phyloP scores from a whole-genome alignment of 2,797 vertebrate species.

The Buceros bicornis region DNA sequence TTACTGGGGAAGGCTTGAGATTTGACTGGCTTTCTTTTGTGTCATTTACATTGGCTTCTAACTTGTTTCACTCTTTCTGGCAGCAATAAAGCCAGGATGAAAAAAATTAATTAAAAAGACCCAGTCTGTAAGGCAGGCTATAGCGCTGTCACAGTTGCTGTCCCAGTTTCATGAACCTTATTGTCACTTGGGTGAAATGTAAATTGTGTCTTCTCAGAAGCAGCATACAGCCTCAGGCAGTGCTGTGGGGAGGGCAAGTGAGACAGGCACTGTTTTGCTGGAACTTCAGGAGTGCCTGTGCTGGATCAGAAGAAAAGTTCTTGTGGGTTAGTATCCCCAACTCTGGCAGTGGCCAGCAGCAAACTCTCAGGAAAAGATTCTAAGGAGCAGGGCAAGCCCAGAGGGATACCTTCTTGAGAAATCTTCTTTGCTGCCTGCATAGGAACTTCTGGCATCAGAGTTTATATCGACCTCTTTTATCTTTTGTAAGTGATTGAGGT shows the following conservation, averaged over 20 bases:
- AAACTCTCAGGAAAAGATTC: neutral
- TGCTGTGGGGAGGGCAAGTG: neutral
- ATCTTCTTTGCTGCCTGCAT: neutral
- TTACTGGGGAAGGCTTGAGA: neutral
- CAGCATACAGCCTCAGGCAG: neutral
- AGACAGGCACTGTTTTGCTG: neutral
- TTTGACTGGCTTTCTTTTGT: neutral
- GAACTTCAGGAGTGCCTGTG: rapidly evolving
- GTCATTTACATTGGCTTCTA: neutral
- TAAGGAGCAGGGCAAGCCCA: neutral
- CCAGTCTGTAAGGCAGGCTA: neutral
- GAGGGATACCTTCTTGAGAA: neutral
- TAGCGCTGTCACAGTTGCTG: neutral
- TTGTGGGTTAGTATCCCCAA: neutral
- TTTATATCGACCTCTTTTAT: neutral
- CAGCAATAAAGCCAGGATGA: neutral
- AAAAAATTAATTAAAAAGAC: neutral
- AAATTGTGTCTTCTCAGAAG: neutral
- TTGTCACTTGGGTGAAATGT: neutral
- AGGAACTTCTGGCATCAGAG: neutral
- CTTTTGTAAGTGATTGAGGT: neutral
- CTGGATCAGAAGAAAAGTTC: neutral
- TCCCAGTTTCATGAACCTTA: neutral
- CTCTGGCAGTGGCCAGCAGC: neutral
- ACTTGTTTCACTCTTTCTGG: neutral